Conservation (phyloP, 1,140 invertebrate species). For the Heliconius melpomene region DNA sequence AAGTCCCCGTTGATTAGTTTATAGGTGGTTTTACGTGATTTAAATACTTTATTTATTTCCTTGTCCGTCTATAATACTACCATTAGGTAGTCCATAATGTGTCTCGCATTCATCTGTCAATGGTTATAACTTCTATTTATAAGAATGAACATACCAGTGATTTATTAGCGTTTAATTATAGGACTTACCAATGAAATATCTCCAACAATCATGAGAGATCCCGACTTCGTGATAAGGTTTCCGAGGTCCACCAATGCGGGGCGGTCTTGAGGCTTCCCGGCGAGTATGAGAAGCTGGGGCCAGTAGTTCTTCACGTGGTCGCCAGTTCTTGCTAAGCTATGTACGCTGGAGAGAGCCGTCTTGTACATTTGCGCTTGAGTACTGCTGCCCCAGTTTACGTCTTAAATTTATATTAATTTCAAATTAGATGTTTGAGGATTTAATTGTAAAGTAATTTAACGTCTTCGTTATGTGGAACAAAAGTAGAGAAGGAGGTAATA, state of each 20-base stretch:
- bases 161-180: no score
- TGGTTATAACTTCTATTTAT: background rate
- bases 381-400: conserved; percentile 99
- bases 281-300: conserved; percentile 93
- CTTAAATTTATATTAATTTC: conserved; percentile 58
- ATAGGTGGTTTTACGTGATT: background rate
- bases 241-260: conserved; percentile 95
- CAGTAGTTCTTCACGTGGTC: conserved; percentile 99
- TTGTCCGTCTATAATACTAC: background rate
- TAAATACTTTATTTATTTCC: background rate
- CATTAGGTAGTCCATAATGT: background rate
- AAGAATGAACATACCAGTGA: background rate
- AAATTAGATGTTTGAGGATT: background rate
- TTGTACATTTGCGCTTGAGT: conserved; percentile 98
- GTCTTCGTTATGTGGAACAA: no score
- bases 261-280: conserved; percentile 89
- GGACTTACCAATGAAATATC: conserved; percentile 88
- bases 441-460: background rate
- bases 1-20: background rate
- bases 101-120: background rate
- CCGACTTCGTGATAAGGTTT: conserved; percentile 94
- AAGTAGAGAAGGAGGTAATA: no score
- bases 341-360: conserved; percentile 91
- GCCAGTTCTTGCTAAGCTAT: conserved; percentile 89
- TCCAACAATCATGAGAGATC: conserved; percentile 94